Evolutionary conservation across 2,797 vertebrate genomes (phyloP), one percentile per base, ranked within the genome.

Genomic region (Sebastes iracundus): DNA sequence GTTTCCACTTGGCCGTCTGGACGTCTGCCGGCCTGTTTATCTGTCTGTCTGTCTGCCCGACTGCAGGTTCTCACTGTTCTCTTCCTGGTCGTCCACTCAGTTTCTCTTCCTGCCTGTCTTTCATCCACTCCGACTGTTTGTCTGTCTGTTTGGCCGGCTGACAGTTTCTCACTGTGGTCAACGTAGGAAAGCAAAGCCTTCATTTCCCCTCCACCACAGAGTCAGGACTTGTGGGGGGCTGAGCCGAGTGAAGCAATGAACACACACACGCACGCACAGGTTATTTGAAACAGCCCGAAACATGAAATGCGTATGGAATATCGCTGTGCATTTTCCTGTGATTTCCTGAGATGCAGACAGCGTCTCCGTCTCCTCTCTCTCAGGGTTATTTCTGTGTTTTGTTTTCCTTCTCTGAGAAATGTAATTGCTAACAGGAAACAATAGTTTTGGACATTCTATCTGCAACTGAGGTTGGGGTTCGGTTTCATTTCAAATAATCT

Each of bases 1-100:
- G 90, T 94, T 94, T 95, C 92, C 93, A 94, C 76, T 94, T 53
- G 74, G 87, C 83, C 18, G 80, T 83, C 89, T 87, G 79, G 83
- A 82, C 27, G 81, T 80, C 86, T 75, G 87, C 79, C 68, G 56
- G 83, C 65, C 66, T 70, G 85, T 80, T 64, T 87, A 55, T 84
- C 86, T 85, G 81, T 84, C 85, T 84, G 81, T 72, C 74, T 65
- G 59, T 69, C 69, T 77, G 69, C 30, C 73, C 32, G 32, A 49
- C 82, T 89, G 46, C 86, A 87, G 87, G 88, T 88, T 81, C 79
- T 90, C 75, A 52, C 64, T 79, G 77, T 49, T 49, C 46, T 87
- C 80, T 56, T 67, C 68, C 76, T 68, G 62, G 23, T 65, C 27
- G 0, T 71, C 70, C 65, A 72, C 85, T 86, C 81, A 14, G n/a